A percentile compares a stretch with the other conserved stretches of the same genome.
phyloP scores from a whole-genome alignment of 2,797 vertebrate genomes.

The Malacoctenus gilli region DNA sequence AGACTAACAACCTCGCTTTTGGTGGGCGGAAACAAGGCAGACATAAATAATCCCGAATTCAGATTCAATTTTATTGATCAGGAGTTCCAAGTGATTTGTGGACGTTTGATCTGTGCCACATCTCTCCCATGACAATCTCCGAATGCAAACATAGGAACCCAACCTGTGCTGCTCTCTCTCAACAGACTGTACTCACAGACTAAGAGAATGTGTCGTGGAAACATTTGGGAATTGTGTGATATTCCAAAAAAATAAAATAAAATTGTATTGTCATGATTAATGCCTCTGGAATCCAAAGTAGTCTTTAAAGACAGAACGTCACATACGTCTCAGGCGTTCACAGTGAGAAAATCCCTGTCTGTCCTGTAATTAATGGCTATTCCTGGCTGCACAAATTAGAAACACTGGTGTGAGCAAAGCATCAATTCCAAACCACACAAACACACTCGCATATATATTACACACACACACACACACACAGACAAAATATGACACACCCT shows the following conservation, averaged over 20 bases:
- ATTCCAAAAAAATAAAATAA: too few species aligned
- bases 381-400: slow-evolving; percentile 46
- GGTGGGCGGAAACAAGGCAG: not conserved
- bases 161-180: too few species aligned
- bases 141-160: too few species aligned
- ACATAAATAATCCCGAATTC: not conserved
- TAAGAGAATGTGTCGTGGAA: too few species aligned
- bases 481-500: slow-evolving; percentile 55
- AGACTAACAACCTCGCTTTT: not conserved
- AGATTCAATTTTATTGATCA: slow-evolving; percentile 1
- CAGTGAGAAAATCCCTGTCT: slow-evolving; percentile 28
- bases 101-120: too few species aligned
- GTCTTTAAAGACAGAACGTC: too few species aligned
- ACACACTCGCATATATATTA: not conserved
- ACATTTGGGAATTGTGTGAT: too few species aligned
- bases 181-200: too few species aligned
- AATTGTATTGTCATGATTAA: too few species aligned
- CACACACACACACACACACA: slow-evolving; percentile 26
- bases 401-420: slow-evolving; percentile 46
- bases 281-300: too few species aligned
- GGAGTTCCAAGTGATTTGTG: slow-evolving; percentile 5
- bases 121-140: too few species aligned
- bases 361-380: slow-evolving; percentile 34
- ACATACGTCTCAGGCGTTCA: too few species aligned
- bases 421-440: slow-evolving; percentile 39